These are phyloP conservation scores for Strix occidentalis DNA, from an alignment of 2,797 vertebrate genomes.

Conservation along the genomic window DNA sequence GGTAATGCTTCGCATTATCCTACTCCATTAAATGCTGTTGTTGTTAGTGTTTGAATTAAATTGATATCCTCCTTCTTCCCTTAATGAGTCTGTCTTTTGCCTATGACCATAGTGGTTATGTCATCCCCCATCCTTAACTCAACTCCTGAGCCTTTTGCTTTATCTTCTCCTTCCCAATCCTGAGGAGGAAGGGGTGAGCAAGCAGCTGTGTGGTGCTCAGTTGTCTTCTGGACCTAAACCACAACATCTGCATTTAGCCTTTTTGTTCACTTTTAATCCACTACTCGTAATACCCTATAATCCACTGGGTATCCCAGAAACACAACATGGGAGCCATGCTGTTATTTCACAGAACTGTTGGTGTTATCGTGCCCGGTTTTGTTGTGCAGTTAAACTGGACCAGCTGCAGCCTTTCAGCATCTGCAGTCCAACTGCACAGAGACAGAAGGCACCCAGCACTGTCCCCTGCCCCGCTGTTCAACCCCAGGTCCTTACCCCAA, in stretches of 20 bases:
- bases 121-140: too few relatives aligned
- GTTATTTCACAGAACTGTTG: background rate
- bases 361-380: rapidly evolving
- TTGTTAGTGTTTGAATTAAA: too few relatives aligned
- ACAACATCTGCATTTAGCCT: background rate
- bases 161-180: too few relatives aligned
- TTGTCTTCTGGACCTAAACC: too few relatives aligned
- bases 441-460: rapidly evolving
- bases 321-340: rapidly evolving
- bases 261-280: background rate
- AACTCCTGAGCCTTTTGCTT: too few relatives aligned
- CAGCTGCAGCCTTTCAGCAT: background rate
- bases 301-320: background rate
- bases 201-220: too few relatives aligned
- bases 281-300: background rate
- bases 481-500: background rate
- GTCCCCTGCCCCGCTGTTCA: background rate
- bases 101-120: too few relatives aligned
- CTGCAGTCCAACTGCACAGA: background rate
- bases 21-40: too few relatives aligned
- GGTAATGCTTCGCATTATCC: too few relatives aligned
- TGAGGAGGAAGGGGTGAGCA: too few relatives aligned
- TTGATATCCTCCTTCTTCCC: too few relatives aligned
- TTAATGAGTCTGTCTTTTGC: too few relatives aligned
- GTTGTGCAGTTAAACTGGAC: background rate